Percentiles rank a stretch among this genome's conserved stretches.
These are phyloP conservation scores for Pangasianodon gigas DNA, from an alignment of 2,113 vertebrate genomes.

Conservation along the genomic window DNA sequence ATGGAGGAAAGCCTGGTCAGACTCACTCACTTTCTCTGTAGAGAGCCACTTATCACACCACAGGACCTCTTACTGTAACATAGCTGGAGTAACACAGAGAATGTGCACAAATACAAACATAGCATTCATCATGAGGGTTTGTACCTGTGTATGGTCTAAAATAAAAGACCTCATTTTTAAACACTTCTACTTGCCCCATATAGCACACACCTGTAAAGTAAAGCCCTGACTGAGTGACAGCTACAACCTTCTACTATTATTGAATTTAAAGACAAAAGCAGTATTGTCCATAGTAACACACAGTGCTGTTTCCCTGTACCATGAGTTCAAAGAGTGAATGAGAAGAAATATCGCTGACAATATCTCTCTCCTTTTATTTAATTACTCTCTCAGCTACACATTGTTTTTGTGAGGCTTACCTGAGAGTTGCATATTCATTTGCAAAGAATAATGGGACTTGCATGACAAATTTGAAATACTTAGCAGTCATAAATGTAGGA, in stretches of 20 bases:
- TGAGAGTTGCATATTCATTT: not conserved
- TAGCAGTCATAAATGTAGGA: not conserved
- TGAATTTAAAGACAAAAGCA: not conserved
- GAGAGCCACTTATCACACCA: conserved; percentile 19
- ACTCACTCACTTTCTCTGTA: not conserved
- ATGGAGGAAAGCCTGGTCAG: conserved; percentile 24
- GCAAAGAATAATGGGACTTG: not conserved
- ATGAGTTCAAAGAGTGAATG: not conserved
- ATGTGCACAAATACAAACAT: not conserved
- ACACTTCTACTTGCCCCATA: not conserved
- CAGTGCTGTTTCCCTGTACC: not conserved
- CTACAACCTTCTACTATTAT: not conserved
- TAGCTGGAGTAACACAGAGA: not conserved
- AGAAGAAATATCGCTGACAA: not conserved
- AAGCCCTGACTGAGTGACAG: not conserved
- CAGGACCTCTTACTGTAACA: conserved; percentile 17
- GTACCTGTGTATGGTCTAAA: not conserved
- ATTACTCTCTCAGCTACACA: not conserved
- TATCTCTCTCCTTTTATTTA: not conserved
- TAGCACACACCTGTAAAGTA: not conserved
- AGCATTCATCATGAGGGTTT: not conserved
- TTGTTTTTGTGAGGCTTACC: not conserved
- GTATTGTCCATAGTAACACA: not conserved
- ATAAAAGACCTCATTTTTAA: not conserved
- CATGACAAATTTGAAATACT: not conserved